Base-by-base conservation (phyloP, 2,888 invertebrate genomes). In the Cheilosia vernalis region DNA sequence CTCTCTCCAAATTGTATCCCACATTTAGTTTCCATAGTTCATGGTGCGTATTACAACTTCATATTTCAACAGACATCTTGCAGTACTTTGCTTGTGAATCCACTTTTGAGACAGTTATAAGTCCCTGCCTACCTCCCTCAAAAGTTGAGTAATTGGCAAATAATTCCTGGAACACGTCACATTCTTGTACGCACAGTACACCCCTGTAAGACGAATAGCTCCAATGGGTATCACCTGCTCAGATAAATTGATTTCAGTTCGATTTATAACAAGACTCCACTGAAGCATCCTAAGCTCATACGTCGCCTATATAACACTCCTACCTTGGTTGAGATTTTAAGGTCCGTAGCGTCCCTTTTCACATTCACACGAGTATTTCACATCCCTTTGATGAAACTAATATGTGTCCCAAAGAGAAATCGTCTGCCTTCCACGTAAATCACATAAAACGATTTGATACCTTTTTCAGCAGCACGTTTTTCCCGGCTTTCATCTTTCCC, bases 361-460 rank as follows among this genome's bases (percentile, higher is more conserved):
- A 27, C 21, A 49, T 27, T 2, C 24, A 27, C n/a, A n/a, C n/a
- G n/a, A n/a, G n/a, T 58, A 15, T 49, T 40, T 27, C 9, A 17
- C 13, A 30, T 64, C 21, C 13, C 33, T 49, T 42, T 27, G 33
- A 76, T 27, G 66, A 49, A 51, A 66, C 67, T 69, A 27, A 61
- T 55, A 61, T 21, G 40, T 66, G 42, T 33, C 76, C 13, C 30
- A 19, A 60, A 27, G 37, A 40, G 24, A 56, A 69, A 47, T 70
- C 44, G 15, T 19, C 55, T 56, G 63, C 27, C 56, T 63, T 70
- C 56, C 69, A 70, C 78, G 78, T 78, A 78, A 78, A 61, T 70
- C 69, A 70, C 49, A 78, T 70, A 70, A 78, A 78, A 63, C 40
- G 55, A 24, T 19, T 63, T 63, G 47, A 56, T 69, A 53, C 37